Base-by-base conservation (phyloP, 2,888 invertebrate genomes). In the Diadegma fenestrale region DNA sequence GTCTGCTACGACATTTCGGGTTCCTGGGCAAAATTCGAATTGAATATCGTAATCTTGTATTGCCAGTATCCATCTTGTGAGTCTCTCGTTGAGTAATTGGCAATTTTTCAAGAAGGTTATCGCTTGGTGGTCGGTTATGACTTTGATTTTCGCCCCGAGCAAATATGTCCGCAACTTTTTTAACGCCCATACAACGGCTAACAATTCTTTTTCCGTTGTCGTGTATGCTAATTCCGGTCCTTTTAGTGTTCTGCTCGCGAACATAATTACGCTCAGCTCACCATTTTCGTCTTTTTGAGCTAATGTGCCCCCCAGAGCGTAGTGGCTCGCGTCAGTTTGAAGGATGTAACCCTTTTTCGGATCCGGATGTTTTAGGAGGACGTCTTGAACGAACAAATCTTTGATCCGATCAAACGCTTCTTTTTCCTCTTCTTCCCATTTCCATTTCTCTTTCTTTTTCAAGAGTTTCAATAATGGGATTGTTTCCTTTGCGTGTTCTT, bases 131-230 rank as follows among this genome's bases (percentile, higher is more conserved):
- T 76, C 76, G 0, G 66, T 76, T 0, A 48, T 64, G 10, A 76
- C 33, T 3, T 5, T 4, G 7, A 76, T 51, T 1, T 30, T n/a
- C 0, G 51, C 51, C 0, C 76, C 77, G 0, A 66, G 5, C 8
- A 64, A 14, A 8, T 48, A 63, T 0, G 75, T 63, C 10, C 63
- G 1, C 12, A 63, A 64, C 33, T 75, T 75, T 26, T 75, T 17
- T 0, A 75, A 26, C 8, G 63, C n/a, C 75, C 75, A 63, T 0
- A 63, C 75, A 1, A 66, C 54, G 4, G 76, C 76, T 0, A 76
- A 22, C 1, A 66, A 14, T 37, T 76, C 66, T 37, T 76, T 76
- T 22, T 76, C 76, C 0, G 66, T 76, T 12, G 76, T 76, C 3
- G 33, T 51, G 4, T 71, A 71, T 0, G 17, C n/a, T 0, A 71